These are phyloP conservation scores for Scaptomyza graminum DNA, from an alignment of 1,140 invertebrate species.

Conservation along the genomic window DNA sequence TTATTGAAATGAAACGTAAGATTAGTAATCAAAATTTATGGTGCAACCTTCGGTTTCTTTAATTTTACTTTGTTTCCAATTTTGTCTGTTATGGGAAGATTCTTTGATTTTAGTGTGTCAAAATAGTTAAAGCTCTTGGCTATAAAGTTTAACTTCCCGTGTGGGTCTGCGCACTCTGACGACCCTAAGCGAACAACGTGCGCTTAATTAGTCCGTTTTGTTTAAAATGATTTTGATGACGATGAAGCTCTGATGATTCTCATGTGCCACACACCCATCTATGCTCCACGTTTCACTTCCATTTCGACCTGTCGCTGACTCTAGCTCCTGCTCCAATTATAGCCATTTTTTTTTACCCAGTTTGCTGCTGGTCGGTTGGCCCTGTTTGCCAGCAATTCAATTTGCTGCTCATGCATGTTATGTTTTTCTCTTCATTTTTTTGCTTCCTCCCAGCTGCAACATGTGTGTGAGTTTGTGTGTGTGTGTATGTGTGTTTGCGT, in stretches of 20 bases:
- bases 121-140: background rate
- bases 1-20: too few relatives aligned
- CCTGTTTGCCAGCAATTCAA: slow-evolving; percentile 73
- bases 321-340: slow-evolving; percentile 1
- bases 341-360: slow-evolving; percentile 19
- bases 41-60: too few relatives aligned
- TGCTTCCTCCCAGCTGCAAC: slow-evolving; percentile 3
- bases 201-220: slow-evolving; percentile 81
- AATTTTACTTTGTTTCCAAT: too few relatives aligned
- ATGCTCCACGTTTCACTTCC: background rate
- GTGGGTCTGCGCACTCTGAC: background rate
- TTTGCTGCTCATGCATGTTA: slow-evolving; percentile 52
- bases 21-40: too few relatives aligned
- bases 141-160: background rate
- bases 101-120: too few relatives aligned
- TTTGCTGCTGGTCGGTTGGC: slow-evolving; percentile 46
- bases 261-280: slow-evolving; percentile 11
- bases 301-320: background rate
- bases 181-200: slow-evolving; percentile 47
- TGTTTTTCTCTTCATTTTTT: slow-evolving; percentile 17
- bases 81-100: too few relatives aligned
- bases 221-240: slow-evolving; percentile 75
- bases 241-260: slow-evolving; percentile 49
- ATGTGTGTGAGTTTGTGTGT: slow-evolving; percentile 20
- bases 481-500: slow-evolving; percentile 61